Evolutionary conservation across 1,140 invertebrate genomes (phyloP).

Genomic region (Calliopsis andreniformis): DNA sequence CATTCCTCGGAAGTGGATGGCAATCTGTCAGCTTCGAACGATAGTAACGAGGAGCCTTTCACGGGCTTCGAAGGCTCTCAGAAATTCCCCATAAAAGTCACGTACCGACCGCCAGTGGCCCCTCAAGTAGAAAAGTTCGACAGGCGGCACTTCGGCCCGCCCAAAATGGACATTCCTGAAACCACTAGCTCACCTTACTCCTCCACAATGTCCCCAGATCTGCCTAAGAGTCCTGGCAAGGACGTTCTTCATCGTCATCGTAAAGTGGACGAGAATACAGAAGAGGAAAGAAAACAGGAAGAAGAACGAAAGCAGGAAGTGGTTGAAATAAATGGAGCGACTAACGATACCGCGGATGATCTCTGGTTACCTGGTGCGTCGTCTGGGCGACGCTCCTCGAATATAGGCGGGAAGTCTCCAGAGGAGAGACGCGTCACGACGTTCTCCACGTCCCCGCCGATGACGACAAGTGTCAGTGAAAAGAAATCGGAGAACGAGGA

Average conservation of each 20-base stretch:
- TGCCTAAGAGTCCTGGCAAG: constrained; percentile 69
- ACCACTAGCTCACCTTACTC: constrained; percentile 18
- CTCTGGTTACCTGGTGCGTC: constrained; percentile 37
- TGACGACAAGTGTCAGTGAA: constrained; percentile 20
- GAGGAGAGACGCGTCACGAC: constrained; percentile 26
- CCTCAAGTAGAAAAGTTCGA: constrained; percentile 73
- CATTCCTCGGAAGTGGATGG: neutral
- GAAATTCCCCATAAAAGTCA: constrained; percentile 72
- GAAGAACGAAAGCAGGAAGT: constrained; percentile 32
- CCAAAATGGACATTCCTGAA: constrained; percentile 60
- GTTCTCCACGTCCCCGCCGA: constrained; percentile 17
- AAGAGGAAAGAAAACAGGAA: constrained; percentile 42
- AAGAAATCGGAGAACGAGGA: constrained; percentile 46
- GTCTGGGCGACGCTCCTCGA: constrained; percentile 35
- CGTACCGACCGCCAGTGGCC: constrained; percentile 62
- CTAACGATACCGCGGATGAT: constrained; percentile 39
- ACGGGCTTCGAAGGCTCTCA: constrained; percentile 72
- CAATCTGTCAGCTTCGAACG: constrained; percentile 25
- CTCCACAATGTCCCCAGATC: constrained; percentile 52
- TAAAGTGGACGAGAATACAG: constrained; percentile 45
- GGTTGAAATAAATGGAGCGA: constrained; percentile 40
- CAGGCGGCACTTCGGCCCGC: constrained; percentile 73
- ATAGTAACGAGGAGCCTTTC: constrained; percentile 64
- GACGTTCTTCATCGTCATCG: constrained; percentile 64
- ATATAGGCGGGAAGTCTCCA: neutral